These are phyloP conservation scores for Pachycephala philippinensis DNA, from an alignment of 2,113 vertebrate species.

Conservation along the genomic window DNA sequence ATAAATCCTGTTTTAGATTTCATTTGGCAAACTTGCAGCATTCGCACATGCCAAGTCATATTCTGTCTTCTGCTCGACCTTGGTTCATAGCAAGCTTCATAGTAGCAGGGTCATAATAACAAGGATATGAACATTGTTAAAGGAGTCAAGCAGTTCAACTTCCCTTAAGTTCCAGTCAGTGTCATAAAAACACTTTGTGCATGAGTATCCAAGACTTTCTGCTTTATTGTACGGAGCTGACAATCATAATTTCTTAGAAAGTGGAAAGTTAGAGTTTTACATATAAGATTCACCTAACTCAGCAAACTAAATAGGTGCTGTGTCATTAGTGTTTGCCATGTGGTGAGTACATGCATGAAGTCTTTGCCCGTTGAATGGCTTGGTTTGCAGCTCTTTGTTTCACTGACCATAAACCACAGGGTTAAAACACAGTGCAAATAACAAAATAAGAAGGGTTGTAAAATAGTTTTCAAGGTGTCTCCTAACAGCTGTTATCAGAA, in stretches of 20 bases:
- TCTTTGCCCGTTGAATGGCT: not conserved
- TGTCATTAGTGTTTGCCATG: not conserved
- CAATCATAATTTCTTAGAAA: not conserved
- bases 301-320: not conserved
- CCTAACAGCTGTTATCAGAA: constrained; percentile 49
- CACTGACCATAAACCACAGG: constrained; percentile 70
- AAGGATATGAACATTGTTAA: not conserved
- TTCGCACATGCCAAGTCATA: not conserved
- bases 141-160: not conserved
- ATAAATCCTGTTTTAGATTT: not conserved
- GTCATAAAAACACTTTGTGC: not conserved
- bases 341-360: not conserved
- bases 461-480: not conserved
- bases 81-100: not conserved
- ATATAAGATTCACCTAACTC: not conserved
- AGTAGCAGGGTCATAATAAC: not conserved
- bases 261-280: not conserved
- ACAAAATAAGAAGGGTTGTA: constrained; percentile 63
- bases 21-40: not conserved
- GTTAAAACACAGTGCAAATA: constrained; percentile 65
- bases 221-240: not conserved
- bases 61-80: not conserved
- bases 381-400: constrained; percentile 56
- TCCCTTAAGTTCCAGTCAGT: not conserved
- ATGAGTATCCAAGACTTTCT: not conserved